Percentiles rank a stretch among this genome's conserved stretches.
phyloP scores from a whole-genome alignment of 2,797 vertebrate species.

The Thamnophis elegans region DNA sequence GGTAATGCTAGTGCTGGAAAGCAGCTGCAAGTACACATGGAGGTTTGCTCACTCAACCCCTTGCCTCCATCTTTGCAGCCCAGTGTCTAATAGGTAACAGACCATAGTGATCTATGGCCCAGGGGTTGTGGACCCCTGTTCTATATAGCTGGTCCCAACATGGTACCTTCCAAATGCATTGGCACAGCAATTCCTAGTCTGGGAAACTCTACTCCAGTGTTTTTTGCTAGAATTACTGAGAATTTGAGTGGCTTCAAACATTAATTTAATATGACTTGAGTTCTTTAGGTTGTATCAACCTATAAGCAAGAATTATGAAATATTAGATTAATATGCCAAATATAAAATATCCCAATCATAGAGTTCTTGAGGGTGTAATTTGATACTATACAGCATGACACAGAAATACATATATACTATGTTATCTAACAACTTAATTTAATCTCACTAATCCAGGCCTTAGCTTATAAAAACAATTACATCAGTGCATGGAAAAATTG shows the following conservation, averaged over 20 bases:
- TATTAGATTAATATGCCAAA: neutral
- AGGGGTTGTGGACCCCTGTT: neutral
- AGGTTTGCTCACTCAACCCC: neutral
- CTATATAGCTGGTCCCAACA: neutral
- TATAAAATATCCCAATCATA: neutral
- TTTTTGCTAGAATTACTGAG: neutral
- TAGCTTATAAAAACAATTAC: conserved; percentile 1
- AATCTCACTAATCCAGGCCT: neutral
- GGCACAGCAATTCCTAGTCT: neutral
- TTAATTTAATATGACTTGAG: neutral
- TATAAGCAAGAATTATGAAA: neutral
- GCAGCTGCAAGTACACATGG: neutral
- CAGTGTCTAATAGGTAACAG: neutral
- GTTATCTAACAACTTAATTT: conserved; percentile 3
- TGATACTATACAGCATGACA: neutral
- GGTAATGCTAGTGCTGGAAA: neutral
- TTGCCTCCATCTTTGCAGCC: neutral
- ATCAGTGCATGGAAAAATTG: conserved; percentile 3
- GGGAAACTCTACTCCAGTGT: neutral
- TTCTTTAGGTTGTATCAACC: neutral
- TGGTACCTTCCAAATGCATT: neutral
- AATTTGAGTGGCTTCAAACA: neutral
- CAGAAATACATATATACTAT: neutral
- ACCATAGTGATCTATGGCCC: neutral
- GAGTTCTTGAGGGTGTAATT: neutral